Evolutionary conservation across 1,140 invertebrate species (phyloP).

Genomic region (Trichonephila clavata): DNA sequence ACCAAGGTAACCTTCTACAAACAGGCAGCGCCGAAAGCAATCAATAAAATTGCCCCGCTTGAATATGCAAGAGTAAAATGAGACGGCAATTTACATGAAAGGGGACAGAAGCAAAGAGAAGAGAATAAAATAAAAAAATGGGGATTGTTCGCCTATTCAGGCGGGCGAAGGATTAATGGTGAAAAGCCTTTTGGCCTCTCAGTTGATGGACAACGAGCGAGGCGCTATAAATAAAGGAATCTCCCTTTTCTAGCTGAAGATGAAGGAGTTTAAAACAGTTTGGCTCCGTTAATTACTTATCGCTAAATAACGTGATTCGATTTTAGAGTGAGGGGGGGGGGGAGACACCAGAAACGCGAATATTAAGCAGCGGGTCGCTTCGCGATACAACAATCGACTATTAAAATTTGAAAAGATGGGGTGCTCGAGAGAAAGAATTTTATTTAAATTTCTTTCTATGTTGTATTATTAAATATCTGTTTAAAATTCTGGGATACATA

Average conservation of each 20-base stretch:
- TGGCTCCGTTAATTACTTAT: not conserved
- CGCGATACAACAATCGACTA: not conserved
- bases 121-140: conserved; percentile 24
- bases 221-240: conserved; percentile 31
- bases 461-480: too few relatives aligned
- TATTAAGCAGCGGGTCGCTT: too few relatives aligned
- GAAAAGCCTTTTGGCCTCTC: conserved; percentile 18
- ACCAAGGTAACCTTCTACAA: conserved; percentile 67
- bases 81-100: conserved; percentile 76
- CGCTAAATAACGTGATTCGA: not conserved
- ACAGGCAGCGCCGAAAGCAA: conserved; percentile 69
- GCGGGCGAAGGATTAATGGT: conserved; percentile 39
- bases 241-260: not conserved
- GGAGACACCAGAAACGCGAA: too few relatives aligned
- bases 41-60: conserved; percentile 75
- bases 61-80: conserved; percentile 75
- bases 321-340: not conserved
- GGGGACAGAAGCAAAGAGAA: conserved; percentile 28
- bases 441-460: too few relatives aligned
- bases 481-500: too few relatives aligned
- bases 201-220: conserved; percentile 7
- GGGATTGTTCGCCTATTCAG: conserved; percentile 56
- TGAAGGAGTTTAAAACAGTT: not conserved
- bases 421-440: too few relatives aligned
- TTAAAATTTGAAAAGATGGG: not conserved